Base-by-base conservation (phyloP, 2,888 invertebrate species). In the Synanthedon andrenaeformis region DNA sequence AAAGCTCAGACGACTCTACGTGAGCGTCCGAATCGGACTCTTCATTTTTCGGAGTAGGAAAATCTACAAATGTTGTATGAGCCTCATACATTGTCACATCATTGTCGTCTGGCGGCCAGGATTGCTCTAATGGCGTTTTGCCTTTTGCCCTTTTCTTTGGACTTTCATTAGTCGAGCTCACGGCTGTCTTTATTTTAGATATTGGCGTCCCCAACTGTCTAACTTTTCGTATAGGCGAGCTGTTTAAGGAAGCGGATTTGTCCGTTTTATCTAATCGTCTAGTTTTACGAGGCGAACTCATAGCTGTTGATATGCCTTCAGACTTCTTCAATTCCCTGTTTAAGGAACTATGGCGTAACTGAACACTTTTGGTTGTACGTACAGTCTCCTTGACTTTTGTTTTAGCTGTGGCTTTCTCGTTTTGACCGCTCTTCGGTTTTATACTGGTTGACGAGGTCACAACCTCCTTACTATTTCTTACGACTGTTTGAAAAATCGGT, bases 61-160 rank as follows among this genome's bases (percentile, higher is more conserved):
- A 74, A 53, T 86, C 86, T 0, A 76, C 69, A 55, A 75, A 76
- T 0, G 84, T 84, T n/a, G 86, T 84, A 42, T 85, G 85, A 0
- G 85, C 74, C 59, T 88, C 88, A 3, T 88, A 88, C 88, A 88
- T 87, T 0, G 87, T 88, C 0, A 88, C 70, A 57, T 88, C 88
- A 54, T 79, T 82, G 42, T 87, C 87, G 13, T 79, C 84, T 13
- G 66, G 51, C 55, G 65, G 69, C 64, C 79, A 80, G 1, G 71
- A 65, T 11, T 76, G 70, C 51, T 74, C 74, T 0, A 74, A 79
- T 0, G 72, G 66, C 50, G 67, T 69, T 56, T 84, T 86, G 14
- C 68, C 56, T 51, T 82, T 84, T 0, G 77, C 63, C 54, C 80
- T 80, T 60, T 83, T 85, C 49, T 84, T 84, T 0, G 79, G 81